Base-by-base conservation (phyloP, 2,888 invertebrate species). In the Monopis laevigella region DNA sequence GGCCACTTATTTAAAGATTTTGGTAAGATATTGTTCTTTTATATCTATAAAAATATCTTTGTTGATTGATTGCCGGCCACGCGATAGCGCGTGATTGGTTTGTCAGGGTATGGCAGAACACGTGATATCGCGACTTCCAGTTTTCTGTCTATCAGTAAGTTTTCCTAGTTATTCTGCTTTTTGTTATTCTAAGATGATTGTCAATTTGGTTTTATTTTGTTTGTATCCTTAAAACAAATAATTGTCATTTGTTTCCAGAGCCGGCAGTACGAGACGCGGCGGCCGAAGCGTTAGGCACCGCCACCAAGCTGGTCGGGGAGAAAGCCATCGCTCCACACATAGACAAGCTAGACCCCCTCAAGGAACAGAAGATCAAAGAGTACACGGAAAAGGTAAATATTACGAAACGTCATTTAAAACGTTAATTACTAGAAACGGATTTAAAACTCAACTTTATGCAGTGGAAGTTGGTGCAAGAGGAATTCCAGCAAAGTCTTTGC, bases 341-440 rank as follows among this genome's bases (percentile, higher is more conserved):
- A 14, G 86, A 87, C 1, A 98, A 98, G 62, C 69, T 98, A 1
- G 98, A 99, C 62, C 86, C 87, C 29, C 72, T 96, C 19, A 98
- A 98, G 72, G 90, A 96, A 85, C 86, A 88, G 34, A 98, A 97
- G 80, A 90, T 98, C 35, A 95, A 94, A 66, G 98, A 98, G 63
- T 92, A 87, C 56, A 90, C 90, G 52, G 96, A 98, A 39, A 97
- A 96, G 70, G 82, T 80, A 55, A 3, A 11, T n/a, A n/a, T n/a
- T n/a, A n/a, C n/a, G n/a, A n/a, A n/a, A 7, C 24, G 8, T 21
- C 24, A 21, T 21, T 21, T 21, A 5, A 21, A 21, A 21, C 24
- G 8, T 21, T n/a, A n/a, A n/a, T n/a, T n/a, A n/a, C n/a, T n/a
- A n/a, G n/a, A n/a, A n/a, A n/a, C n/a, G n/a, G n/a, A n/a, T n/a